Evolutionary conservation across 2,888 invertebrate genomes (phyloP), one percentile per base, ranked within the genome.

Genomic region (Lasioglossum oenotherae): DNA sequence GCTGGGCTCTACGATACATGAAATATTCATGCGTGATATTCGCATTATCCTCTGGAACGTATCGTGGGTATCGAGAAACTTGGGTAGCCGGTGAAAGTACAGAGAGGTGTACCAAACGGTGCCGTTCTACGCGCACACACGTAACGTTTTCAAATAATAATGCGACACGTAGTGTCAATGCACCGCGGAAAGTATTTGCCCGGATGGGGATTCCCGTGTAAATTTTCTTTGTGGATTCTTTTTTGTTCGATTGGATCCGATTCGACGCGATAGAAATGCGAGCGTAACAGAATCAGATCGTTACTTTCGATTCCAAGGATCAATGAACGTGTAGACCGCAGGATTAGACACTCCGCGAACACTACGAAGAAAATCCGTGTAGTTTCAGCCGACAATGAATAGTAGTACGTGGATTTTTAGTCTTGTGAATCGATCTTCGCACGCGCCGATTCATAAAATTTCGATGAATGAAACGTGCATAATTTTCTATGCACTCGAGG

Each of bases 1-100:
- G 69, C 53, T 16, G 35, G 19, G 14, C 69, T 57, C n/a, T 69
- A 31, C 57, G 72, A 64, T 64, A 49, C 72, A 86, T 80, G 85
- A 86, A 86, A 86, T 85, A 81, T 84, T 82, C 82, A 84, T 81
- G 78, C 80, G 64, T 64, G 84, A 82, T 78, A 82, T 78, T 79
- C 79, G 85, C 80, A 81, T 79, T 77, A 87, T 87, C 86, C 79
- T 83, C 81, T 38, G 71, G 71, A 72, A 80, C 67, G 64, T 80
- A 82, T 82, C 82, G 80, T 73, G 80, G 49, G 75, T 87, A 86
- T 88, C 84, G 87, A 87, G 84, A 80, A 87, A 87, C 86, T 78
- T 84, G 83, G 81, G 41, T 85, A 83, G 80, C 78, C 82, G 90
- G 91, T 91, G 91, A 91, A 91, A 91, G 91, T 91, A 88, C 79